A percentile compares a stretch with the other conserved stretches of the same genome.
phyloP scores from a whole-genome alignment of 2,113 vertebrate genomes.

The Bucco capensis region DNA sequence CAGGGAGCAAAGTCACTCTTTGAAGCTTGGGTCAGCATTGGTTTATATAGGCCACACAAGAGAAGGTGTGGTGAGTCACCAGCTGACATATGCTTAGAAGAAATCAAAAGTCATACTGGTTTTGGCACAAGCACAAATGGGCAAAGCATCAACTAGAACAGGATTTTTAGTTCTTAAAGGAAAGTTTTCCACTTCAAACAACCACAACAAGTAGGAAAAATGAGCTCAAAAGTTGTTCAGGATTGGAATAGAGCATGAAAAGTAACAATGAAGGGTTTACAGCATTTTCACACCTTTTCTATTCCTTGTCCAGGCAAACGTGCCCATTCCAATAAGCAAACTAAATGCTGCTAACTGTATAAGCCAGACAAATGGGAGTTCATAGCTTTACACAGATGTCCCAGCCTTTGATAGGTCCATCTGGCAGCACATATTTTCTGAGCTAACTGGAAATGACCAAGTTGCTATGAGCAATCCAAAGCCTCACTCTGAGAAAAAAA shows the following conservation, averaged over 20 bases:
- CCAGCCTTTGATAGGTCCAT: not conserved
- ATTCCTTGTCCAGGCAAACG: not conserved
- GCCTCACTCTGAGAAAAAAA: not conserved
- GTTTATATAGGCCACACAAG: slow-evolving; percentile 42
- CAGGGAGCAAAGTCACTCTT: slow-evolving; percentile 13
- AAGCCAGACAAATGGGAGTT: not conserved
- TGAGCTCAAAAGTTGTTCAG: not conserved
- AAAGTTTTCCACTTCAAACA: slow-evolving; percentile 49
- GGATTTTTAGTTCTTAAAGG: not conserved
- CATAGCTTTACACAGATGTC: not conserved
- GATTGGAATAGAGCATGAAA: not conserved
- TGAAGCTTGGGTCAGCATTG: not conserved
- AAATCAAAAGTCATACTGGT: slow-evolving; percentile 12
- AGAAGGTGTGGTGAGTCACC: slow-evolving; percentile 35
- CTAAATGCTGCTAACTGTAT: not conserved
- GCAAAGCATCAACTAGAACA: slow-evolving; percentile 5
- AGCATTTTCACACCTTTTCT: not conserved
- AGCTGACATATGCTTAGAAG: slow-evolving; percentile 35
- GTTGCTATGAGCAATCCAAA: not conserved
- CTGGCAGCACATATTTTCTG: not conserved
- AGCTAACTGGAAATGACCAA: not conserved
- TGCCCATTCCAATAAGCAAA: not conserved
- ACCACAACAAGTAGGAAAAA: slow-evolving; percentile 24
- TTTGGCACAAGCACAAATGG: slow-evolving; percentile 12
- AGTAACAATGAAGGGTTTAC: not conserved